Percentiles rank a stretch among this genome's conserved stretches.
These are phyloP conservation scores for Callopanchax toddi DNA, from an alignment of 2,113 vertebrate species.

Conservation along the genomic window DNA sequence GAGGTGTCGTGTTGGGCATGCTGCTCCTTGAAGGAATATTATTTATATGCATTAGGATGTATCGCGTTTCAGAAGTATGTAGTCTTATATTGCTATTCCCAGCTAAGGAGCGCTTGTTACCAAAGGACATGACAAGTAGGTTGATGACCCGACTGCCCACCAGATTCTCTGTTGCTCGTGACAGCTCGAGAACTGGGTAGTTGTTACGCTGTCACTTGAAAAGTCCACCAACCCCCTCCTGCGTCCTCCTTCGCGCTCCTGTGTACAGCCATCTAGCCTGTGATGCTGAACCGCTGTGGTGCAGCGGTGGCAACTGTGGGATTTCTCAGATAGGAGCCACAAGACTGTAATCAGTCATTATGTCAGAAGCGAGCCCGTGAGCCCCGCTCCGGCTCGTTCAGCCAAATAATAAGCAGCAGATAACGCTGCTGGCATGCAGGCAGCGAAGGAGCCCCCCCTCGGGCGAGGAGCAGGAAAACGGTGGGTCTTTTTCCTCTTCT, in stretches of 20 bases:
- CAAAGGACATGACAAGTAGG: constrained; percentile 41
- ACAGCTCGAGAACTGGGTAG: constrained; percentile 43
- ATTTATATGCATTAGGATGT: constrained; percentile 31
- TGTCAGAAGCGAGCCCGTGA: constrained; percentile 86
- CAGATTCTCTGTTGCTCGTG: constrained; percentile 44
- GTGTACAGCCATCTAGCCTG: constrained; percentile 29
- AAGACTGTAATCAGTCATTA: constrained; percentile 91
- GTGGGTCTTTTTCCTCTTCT: constrained; percentile 14
- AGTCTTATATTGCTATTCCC: constrained; percentile 1
- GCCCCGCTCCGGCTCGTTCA: constrained; percentile 82
- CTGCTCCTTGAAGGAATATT: constrained; percentile 36
- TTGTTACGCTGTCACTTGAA: constrained; percentile 52
- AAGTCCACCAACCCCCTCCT: not conserved
- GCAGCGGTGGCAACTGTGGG: constrained; percentile 74
- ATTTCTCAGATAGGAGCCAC: constrained; percentile 83
- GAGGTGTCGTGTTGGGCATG: constrained; percentile 16
- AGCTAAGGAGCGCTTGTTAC: constrained; percentile 35
- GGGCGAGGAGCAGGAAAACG: constrained; percentile 38
- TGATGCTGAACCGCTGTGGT: constrained; percentile 50
- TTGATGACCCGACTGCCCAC: constrained; percentile 50
- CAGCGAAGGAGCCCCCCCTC: constrained; percentile 57
- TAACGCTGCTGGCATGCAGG: constrained; percentile 74
- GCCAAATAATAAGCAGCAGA: constrained; percentile 86
- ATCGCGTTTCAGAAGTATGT: constrained; percentile 16
- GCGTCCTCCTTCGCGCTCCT: not conserved